A percentile compares a stretch with the other conserved stretches of the same genome.
Evolutionary conservation across 2,113 vertebrate genomes (phyloP).

Genomic region (Antigone vipio): DNA sequence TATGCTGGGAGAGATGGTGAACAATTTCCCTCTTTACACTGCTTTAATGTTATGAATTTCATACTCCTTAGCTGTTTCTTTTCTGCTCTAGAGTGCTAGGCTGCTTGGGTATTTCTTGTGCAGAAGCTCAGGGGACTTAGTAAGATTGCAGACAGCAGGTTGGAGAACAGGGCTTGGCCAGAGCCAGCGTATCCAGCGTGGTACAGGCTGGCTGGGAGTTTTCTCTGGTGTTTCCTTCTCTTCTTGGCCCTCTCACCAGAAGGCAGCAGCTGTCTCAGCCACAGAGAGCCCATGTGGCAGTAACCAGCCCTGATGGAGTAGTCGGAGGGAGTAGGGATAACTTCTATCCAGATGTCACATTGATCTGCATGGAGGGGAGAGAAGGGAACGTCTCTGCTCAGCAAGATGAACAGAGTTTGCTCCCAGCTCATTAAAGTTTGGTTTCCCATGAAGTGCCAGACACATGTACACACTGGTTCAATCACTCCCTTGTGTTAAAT

Average conservation of each 20-base stretch:
- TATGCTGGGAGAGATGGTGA: background rate
- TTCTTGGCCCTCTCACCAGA: background rate
- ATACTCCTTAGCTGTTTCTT: background rate
- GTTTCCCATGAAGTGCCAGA: background rate
- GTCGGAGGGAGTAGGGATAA: background rate
- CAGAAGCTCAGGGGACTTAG: background rate
- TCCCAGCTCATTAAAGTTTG: background rate
- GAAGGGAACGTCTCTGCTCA: background rate
- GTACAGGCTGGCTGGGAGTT: background rate
- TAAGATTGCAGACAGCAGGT: background rate
- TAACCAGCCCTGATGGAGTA: background rate
- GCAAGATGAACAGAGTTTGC: background rate
- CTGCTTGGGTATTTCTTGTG: background rate
- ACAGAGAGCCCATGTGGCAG: background rate
- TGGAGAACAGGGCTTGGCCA: background rate
- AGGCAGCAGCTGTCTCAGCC: background rate
- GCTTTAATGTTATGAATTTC: background rate
- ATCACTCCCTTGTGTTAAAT: background rate
- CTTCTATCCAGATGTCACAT: background rate
- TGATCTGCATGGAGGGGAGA: background rate
- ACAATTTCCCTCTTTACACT: background rate
- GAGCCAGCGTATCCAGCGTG: background rate
- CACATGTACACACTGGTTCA: rapidly evolving
- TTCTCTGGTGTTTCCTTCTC: background rate
- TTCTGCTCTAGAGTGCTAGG: background rate